phyloP scores from a whole-genome alignment of 2,888 invertebrate genomes.

The Steinernema carpocapsae region DNA sequence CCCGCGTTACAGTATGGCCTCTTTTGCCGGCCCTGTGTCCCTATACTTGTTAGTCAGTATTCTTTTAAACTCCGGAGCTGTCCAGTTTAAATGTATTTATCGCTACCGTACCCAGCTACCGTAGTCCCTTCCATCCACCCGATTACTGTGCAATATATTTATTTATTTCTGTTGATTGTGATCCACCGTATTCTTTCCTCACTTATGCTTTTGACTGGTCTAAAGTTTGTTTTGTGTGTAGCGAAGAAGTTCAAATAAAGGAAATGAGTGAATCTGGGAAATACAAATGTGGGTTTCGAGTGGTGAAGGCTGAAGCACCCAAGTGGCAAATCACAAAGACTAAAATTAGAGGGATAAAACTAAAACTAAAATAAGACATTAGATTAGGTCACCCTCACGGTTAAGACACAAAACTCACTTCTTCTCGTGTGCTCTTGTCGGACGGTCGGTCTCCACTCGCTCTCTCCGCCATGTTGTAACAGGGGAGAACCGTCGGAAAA shows the following conservation, averaged over 20 bases:
- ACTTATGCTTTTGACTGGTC: conserved; percentile 30
- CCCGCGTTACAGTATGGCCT: conserved; percentile 22
- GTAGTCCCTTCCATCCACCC: conserved; percentile 3
- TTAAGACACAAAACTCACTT: too few species aligned
- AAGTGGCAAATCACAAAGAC: too few species aligned
- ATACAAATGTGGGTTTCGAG: too few species aligned
- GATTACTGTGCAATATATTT: conserved; percentile 31
- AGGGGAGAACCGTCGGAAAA: too few species aligned
- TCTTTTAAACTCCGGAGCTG: not conserved
- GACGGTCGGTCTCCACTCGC: too few species aligned
- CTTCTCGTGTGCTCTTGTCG: too few species aligned
- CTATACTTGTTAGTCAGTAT: conserved; percentile 24
- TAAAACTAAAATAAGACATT: too few species aligned
- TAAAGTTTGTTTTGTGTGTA: conserved; percentile 26
- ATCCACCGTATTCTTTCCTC: not conserved
- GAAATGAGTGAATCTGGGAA: conserved; percentile 11
- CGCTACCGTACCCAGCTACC: conserved; percentile 22
- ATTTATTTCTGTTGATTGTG: conserved; percentile 31
- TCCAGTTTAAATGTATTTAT: conserved; percentile 6
- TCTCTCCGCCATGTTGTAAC: too few species aligned
- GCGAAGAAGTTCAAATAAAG: conserved; percentile 15
- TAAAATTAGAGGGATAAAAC: too few species aligned
- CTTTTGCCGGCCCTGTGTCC: conserved; percentile 11
- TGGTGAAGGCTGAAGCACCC: too few species aligned
- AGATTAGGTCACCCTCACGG: too few species aligned